phyloP scores from a whole-genome alignment of 2,888 invertebrate genomes.

The Sphecodes monilicornis region DNA sequence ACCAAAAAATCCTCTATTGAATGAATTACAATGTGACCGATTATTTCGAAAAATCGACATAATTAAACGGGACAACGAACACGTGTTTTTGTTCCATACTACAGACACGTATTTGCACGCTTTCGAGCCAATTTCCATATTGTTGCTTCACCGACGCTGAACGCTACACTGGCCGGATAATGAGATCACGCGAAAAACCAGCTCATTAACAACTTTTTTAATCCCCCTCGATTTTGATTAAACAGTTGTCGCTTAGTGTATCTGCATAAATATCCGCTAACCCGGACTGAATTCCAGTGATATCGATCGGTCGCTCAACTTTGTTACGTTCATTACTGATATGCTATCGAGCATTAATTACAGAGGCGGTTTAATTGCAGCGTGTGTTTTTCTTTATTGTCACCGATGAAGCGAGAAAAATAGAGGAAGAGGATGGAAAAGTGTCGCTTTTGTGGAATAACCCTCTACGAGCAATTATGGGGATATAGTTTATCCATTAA shows the following conservation, averaged over 20 bases:
- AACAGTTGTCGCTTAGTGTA: constrained; percentile 6
- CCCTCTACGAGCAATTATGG: constrained; percentile 38
- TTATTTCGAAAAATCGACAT: not conserved
- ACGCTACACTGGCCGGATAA: not conserved
- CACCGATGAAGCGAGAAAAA: constrained; percentile 7
- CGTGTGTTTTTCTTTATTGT: constrained; percentile 4
- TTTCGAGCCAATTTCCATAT: not conserved
- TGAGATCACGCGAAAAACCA: not conserved
- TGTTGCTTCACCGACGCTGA: not conserved
- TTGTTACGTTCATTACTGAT: constrained; percentile 17
- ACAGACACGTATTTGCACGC: not conserved
- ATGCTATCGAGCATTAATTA: constrained; percentile 21
- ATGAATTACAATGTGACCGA: not conserved
- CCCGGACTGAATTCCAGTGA: not conserved
- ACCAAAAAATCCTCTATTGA: not conserved
- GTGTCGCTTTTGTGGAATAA: constrained; percentile 17
- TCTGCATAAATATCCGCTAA: not conserved
- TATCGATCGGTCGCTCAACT: constrained; percentile 9
- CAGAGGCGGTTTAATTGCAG: constrained; percentile 9
- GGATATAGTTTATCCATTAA: constrained; percentile 47
- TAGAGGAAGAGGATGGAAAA: constrained; percentile 1
- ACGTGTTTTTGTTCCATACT: not conserved
- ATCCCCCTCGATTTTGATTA: not conserved
- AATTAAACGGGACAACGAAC: not conserved
- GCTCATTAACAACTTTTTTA: constrained; percentile 12